Percentiles rank a stretch among this genome's conserved stretches.
Evolutionary conservation across 1,140 invertebrate species (phyloP).

Genomic region (roundworm (Caenorhabditis elegans)): WBcel235 BX284605.5:14560001-14560500

Average conservation of each 20-base stretch:
- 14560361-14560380: not conserved
- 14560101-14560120: not conserved
- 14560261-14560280: not conserved
- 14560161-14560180: not conserved
- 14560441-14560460: not conserved
- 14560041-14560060: not conserved
- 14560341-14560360: not conserved
- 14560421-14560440: not conserved
- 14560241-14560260: not conserved
- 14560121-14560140: not conserved
- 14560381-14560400: not conserved
- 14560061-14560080: not conserved
- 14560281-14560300: conserved; percentile 17
- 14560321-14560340: not conserved
- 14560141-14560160: not conserved
- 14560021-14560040: too few species aligned
- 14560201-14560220: not conserved
- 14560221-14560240: not conserved
- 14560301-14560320: not conserved
- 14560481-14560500: not conserved
- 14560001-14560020: too few species aligned
- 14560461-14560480: not conserved
- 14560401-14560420: not conserved
- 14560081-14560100: not conserved
- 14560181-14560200: not conserved